Conservation (phyloP, 1,140 invertebrate species). For the Caenorhabditis remanei region DNA sequence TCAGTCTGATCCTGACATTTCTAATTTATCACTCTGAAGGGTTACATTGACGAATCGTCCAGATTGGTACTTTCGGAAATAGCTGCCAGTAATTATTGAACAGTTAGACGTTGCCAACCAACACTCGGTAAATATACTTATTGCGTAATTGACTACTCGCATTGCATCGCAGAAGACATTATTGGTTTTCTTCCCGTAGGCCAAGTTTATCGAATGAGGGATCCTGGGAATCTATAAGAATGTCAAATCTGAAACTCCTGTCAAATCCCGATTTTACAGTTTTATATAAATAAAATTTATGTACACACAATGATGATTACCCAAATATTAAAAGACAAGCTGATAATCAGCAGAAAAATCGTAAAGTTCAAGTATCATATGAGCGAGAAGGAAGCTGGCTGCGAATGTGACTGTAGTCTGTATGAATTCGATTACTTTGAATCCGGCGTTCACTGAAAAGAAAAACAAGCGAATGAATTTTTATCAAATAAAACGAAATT, state of each 20-base stretch:
- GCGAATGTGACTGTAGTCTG: slow-evolving; percentile 34
- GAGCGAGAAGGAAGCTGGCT: slow-evolving; percentile 28
- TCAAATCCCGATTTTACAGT: no score
- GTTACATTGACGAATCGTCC: no score
- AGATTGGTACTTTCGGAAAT: no score
- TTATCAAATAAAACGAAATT: neutral
- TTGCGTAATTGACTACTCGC: slow-evolving; percentile 10
- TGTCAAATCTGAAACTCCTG: no score
- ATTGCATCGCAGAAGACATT: neutral
- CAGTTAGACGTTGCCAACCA: neutral
- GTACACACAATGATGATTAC: no score
- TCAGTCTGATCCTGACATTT: neutral
- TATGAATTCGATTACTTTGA: slow-evolving; percentile 43
- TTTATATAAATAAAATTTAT: no score
- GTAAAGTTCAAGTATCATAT: slow-evolving; percentile 39
- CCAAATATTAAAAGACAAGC: slow-evolving; percentile 11
- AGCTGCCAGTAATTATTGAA: neutral
- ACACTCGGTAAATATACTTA: slow-evolving; percentile 31
- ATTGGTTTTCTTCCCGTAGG: neutral
- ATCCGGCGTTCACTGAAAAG: slow-evolving; percentile 39
- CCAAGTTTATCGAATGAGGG: neutral
- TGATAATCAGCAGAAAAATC: slow-evolving; percentile 38
- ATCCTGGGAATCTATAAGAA: no score
- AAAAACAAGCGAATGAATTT: neutral
- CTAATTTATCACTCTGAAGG: neutral